phyloP scores from a whole-genome alignment of 2,888 invertebrate genomes.

The Drosophila meridiana region DNA sequence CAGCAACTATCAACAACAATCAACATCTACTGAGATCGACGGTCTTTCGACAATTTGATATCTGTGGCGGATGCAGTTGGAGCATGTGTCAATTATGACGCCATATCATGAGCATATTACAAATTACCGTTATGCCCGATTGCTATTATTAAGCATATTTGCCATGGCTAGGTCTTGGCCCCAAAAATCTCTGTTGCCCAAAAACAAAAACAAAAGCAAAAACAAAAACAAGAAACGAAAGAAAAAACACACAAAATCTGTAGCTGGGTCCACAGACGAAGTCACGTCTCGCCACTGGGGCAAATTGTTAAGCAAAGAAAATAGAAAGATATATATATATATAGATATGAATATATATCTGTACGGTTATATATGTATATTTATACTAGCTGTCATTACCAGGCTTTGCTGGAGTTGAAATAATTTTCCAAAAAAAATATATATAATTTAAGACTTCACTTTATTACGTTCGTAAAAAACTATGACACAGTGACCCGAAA shows the following conservation, averaged over 20 bases:
- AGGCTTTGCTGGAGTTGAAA: not conserved
- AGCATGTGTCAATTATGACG: slow-evolving; percentile 77
- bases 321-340: slow-evolving; percentile 16
- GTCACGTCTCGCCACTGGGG: slow-evolving; percentile 54
- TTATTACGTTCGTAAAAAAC: not conserved
- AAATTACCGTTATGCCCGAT: slow-evolving; percentile 57
- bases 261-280: slow-evolving; percentile 34
- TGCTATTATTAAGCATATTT: slow-evolving; percentile 63
- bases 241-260: slow-evolving; percentile 24
- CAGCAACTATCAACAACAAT: slow-evolving; percentile 7
- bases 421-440: not conserved
- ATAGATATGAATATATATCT: not conserved
- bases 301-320: slow-evolving; percentile 61
- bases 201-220: slow-evolving; percentile 10
- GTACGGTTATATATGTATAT: not conserved
- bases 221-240: not conserved
- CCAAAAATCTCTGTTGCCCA: slow-evolving; percentile 46
- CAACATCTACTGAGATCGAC: slow-evolving; percentile 4
- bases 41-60: slow-evolving; percentile 31
- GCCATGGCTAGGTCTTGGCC: slow-evolving; percentile 53
- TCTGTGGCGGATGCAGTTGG: slow-evolving; percentile 72
- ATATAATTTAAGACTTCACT: not conserved
- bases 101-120: slow-evolving; percentile 59
- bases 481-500: not conserved
- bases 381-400: not conserved